Conservation (phyloP, 2,888 invertebrate species). For the Agonopterix alstromeriana region DNA sequence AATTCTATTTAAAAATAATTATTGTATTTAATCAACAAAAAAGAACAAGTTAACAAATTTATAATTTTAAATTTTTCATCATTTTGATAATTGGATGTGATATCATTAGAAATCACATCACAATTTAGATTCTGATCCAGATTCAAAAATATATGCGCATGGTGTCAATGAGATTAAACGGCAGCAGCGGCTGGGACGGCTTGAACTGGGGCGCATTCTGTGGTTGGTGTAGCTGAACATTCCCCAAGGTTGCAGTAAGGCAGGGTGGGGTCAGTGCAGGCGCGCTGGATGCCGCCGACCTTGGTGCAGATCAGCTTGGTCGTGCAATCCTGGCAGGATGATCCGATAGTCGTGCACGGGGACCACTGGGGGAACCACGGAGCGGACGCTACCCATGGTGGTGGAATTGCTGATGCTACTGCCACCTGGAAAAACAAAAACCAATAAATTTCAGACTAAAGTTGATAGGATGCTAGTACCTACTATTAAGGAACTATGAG, state of each 20-base stretch:
- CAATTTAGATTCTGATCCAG: no score
- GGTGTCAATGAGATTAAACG: background rate
- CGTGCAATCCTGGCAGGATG: constrained; percentile 48
- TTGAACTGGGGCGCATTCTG: constrained; percentile 38
- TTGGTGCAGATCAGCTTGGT: constrained; percentile 59
- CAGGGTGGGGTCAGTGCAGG: constrained; percentile 53
- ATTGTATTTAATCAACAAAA: no score
- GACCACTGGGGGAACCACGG: constrained; percentile 61
- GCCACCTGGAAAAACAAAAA: constrained; percentile 31
- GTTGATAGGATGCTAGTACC: no score
- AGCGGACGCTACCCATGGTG: constrained; percentile 53
- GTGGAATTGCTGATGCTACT: constrained; percentile 45
- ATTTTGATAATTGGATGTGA: no score
- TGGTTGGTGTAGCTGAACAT: constrained; percentile 61
- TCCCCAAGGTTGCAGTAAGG: constrained; percentile 65
- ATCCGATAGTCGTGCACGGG: constrained; percentile 48
- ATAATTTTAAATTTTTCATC: no score
- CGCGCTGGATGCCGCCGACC: constrained; percentile 45
- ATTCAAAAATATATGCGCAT: background rate
- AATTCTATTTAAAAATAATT: no score
- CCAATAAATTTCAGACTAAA: background rate
- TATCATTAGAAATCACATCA: no score
- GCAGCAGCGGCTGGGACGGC: constrained; percentile 14
- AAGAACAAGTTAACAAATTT: no score
- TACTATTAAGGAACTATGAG: no score